Evolutionary conservation across 2,797 vertebrate genomes (phyloP), one percentile per base, ranked within the genome.

Genomic region (Ispidina lecontei): DNA sequence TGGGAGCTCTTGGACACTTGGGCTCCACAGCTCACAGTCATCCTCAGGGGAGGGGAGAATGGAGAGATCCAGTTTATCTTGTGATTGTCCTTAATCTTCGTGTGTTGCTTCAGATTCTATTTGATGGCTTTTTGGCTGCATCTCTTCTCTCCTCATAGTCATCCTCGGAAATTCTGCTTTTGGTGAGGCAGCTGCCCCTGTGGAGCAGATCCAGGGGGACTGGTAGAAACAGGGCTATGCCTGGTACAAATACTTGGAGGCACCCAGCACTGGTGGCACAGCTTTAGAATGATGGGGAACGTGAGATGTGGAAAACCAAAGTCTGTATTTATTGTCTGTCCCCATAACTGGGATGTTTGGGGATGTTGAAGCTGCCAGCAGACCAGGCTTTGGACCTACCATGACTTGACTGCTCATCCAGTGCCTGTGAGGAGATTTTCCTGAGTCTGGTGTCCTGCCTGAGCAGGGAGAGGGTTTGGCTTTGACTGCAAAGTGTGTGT

Each of bases 181-280:
- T 43, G 59, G 16, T 58, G 56, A 35, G 14, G 16, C 21, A 25
- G 9, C 31, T 25, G 56, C 15, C 22, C 23, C 56, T 14, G 7
- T 6, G 9, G 43, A 37, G 21, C 8, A 41, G 67, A 44, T 72
- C 28, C 26, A 2, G 7, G 12, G n/a, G 25, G 41, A 56, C 26
- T 49, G 8, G 13, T 12, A n/a, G 52, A 51, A 62, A 55, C 7
- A 21, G n/a, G 33, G 41, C 25, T 4, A 26, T 39, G 6, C 16
- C 15, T 52, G 51, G 51, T 18, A 18, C 23, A 95, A 41, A 96
- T 95, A 65, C 93, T 96, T 91, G 95, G 91, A 0, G 96, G 31
- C 94, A 89, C 6, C 92, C 71, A 19, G 90, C 65, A 74, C 96
- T 58, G 19, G 5, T 86, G 87, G 51, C 51, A 29, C 44, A 96